Evolutionary conservation across 2,797 vertebrate species (phyloP).

Genomic region (Chiropotes sagulatus): DNA sequence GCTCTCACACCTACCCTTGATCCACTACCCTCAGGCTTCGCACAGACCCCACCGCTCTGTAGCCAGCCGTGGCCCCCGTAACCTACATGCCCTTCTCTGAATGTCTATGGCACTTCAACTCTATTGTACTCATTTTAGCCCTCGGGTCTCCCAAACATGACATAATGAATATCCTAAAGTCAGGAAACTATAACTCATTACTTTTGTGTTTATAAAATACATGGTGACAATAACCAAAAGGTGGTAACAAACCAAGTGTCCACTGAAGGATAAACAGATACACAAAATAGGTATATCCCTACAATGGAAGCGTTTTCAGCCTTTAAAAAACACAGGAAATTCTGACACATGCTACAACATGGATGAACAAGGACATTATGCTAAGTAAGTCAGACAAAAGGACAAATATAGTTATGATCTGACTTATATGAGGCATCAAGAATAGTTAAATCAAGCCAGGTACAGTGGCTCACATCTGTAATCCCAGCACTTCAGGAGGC

Average conservation of each 20-base stretch:
- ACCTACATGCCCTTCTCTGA: background rate
- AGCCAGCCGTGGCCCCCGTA: background rate
- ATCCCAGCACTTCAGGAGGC: too few relatives aligned
- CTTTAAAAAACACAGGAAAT: conserved; percentile 3
- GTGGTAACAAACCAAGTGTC: background rate
- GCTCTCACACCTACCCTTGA: background rate
- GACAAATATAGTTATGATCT: background rate
- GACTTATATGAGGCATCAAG: background rate
- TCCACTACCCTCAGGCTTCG: background rate
- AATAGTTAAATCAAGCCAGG: too few relatives aligned
- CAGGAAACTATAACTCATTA: background rate
- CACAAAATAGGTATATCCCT: background rate
- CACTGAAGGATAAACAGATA: background rate
- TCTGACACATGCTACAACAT: background rate
- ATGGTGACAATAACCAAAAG: background rate
- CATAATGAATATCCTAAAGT: background rate
- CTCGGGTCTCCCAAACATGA: background rate
- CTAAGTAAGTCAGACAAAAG: conserved; percentile 10
- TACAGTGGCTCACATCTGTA: too few relatives aligned
- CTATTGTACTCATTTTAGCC: background rate
- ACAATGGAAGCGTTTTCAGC: background rate
- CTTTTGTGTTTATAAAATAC: conserved; percentile 5
- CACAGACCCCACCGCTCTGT: background rate
- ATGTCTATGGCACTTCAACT: background rate
- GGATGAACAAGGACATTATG: background rate